Conservation (phyloP, 2,797 vertebrate genomes). For the Loris lydekkerianus region DNA sequence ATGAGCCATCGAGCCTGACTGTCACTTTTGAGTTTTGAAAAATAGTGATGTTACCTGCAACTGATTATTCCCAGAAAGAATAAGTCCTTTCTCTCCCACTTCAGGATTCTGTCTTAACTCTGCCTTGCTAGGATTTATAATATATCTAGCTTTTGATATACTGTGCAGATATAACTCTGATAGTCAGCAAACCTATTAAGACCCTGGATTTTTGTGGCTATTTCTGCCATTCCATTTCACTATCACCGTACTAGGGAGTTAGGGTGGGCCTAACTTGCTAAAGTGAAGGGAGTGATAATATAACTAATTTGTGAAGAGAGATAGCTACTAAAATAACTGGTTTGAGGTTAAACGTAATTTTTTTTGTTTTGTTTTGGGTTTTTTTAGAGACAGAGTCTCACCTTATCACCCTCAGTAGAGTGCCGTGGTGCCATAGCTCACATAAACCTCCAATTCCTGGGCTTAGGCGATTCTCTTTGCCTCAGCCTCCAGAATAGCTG, state of each 20-base stretch:
- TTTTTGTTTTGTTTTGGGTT: no score
- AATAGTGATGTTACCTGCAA: neutral
- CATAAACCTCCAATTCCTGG: no score
- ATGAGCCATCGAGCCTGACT: no score
- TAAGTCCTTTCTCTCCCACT: conserved; percentile 23
- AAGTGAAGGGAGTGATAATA: neutral
- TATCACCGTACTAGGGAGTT: conserved; percentile 2
- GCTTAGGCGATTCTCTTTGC: no score
- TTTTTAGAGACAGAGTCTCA: no score
- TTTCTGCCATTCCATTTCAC: conserved; percentile 4
- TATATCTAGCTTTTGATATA: neutral
- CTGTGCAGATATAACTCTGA: neutral
- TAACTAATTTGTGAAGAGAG: neutral
- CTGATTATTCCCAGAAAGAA: neutral
- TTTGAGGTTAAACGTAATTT: neutral
- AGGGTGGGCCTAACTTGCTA: neutral
- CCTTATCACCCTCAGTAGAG: no score
- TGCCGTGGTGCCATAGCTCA: no score
- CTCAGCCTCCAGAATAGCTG: no score
- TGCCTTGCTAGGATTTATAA: neutral
- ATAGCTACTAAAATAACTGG: neutral
- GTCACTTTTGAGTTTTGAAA: conserved; percentile 32
- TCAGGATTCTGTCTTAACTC: neutral
- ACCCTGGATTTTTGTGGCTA: neutral
- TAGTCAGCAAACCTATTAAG: neutral